Percentiles rank a stretch among this genome's conserved stretches.
Conservation (phyloP, 2,888 invertebrate species). For the Xestia ashworthii region DNA sequence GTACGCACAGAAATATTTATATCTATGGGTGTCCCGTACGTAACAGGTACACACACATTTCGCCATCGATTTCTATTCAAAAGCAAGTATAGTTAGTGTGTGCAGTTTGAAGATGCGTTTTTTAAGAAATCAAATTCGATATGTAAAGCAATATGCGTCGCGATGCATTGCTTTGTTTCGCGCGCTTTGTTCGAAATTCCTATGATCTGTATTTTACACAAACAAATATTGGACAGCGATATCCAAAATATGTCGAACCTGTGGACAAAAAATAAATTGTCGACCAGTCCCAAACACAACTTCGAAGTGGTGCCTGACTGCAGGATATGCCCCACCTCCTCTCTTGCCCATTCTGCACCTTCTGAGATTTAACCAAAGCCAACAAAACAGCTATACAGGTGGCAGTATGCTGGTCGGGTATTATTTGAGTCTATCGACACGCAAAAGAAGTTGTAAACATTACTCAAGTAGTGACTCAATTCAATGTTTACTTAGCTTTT, state of each 20-base stretch:
- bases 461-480: slow-evolving; percentile 26
- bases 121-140: background rate
- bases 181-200: background rate
- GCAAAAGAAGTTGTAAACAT: background rate
- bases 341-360: too few relatives aligned
- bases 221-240: background rate
- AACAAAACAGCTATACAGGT: too few relatives aligned
- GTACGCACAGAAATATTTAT: too few relatives aligned
- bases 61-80: background rate
- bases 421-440: too few relatives aligned
- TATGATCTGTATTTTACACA: background rate
- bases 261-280: background rate
- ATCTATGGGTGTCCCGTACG: too few relatives aligned
- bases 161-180: background rate
- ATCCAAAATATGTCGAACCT: background rate
- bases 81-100: background rate
- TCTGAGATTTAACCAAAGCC: too few relatives aligned
- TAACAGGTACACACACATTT: too few relatives aligned
- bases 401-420: background rate
- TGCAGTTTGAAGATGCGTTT: background rate
- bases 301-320: too few relatives aligned
- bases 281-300: too few relatives aligned
- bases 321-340: too few relatives aligned
- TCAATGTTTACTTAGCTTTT: slow-evolving; percentile 16
- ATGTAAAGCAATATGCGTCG: background rate